Evolutionary conservation across 2,113 vertebrate species (phyloP).

Genomic region (Riparia riparia): DNA sequence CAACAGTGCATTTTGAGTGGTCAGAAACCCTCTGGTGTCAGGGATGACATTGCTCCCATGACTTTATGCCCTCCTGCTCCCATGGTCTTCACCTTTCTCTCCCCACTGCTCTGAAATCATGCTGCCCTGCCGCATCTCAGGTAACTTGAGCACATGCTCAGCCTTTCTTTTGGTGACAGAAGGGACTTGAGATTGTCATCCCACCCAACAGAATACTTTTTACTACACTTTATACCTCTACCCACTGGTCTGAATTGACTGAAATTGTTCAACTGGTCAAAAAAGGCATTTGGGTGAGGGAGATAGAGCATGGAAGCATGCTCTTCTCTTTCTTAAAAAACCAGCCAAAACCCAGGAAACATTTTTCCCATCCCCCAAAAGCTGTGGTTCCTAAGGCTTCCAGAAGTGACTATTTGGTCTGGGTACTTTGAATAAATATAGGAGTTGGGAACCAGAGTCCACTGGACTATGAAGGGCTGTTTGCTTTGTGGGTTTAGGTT

Average conservation of each 20-base stretch:
- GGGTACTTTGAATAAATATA: background rate
- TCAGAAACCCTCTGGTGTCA: background rate
- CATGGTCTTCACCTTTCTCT: background rate
- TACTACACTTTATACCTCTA: background rate
- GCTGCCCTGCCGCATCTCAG: background rate
- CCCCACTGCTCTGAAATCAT: background rate
- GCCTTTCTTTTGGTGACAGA: background rate
- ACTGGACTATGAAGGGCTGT: background rate
- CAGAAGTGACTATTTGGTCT: background rate
- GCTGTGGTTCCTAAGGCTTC: background rate
- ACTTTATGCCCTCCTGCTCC: background rate
- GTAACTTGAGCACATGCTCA: background rate
- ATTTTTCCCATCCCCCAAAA: background rate
- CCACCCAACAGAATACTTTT: background rate
- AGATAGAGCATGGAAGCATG: background rate
- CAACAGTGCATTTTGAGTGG: fast-evolving
- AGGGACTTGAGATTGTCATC: background rate
- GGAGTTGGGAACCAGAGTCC: background rate
- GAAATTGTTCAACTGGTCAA: background rate
- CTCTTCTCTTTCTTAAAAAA: background rate
- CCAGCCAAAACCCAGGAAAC: background rate
- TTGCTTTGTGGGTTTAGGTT: background rate
- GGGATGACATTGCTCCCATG: background rate
- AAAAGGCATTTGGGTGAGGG: background rate
- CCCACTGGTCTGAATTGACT: background rate